Evolutionary conservation across 2,888 invertebrate genomes (phyloP), one percentile per base, ranked within the genome.

Genomic region (Pyralis farinalis): DNA sequence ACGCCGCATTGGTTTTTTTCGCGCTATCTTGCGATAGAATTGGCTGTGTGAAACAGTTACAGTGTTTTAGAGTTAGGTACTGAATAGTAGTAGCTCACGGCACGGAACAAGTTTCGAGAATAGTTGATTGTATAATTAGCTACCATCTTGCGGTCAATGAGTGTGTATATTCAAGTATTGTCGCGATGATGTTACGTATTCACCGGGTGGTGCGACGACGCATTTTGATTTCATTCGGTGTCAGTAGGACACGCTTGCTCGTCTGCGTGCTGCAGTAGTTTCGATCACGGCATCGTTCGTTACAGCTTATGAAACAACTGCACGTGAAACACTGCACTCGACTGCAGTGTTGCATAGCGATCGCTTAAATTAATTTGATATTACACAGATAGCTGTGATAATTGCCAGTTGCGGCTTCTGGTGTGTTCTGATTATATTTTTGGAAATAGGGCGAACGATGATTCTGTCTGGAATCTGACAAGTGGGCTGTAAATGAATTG

Each of bases 1-100:
- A 88, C 87, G 84, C 69, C 84, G 87, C 87, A 69, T 71, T 73
- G 59, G 70, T 71, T 76, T 77, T 75, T 78, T 83, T 82, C 74
- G 82, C 78, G 75, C 74, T 81, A 77, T 80, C 76, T 78, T 76
- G 66, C 72, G 71, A 71, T 76, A 65, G 74, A 78, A 66, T 71
- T 67, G 60, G 66, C 68, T 70, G 66, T 71, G 70, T 73, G 67
- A 70, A 77, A 72, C 69, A 65, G 63, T 61, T 77, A 72, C 69
- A 65, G 63, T 61, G 66, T 75, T 71, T 61, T 62, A 65, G 57
- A 59, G 51, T 63, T 68, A 29, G 37, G 37, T 28, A 66, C 63
- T 64, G 57, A 70, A 67, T 67, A 66, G 53, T 59, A 63, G 58
- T 55, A 51, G 62, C 57, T 63, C 59, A 61, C 60, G 49, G 63